phyloP scores from a whole-genome alignment of 2,888 invertebrate genomes.

The Metopia argyrocephala region DNA sequence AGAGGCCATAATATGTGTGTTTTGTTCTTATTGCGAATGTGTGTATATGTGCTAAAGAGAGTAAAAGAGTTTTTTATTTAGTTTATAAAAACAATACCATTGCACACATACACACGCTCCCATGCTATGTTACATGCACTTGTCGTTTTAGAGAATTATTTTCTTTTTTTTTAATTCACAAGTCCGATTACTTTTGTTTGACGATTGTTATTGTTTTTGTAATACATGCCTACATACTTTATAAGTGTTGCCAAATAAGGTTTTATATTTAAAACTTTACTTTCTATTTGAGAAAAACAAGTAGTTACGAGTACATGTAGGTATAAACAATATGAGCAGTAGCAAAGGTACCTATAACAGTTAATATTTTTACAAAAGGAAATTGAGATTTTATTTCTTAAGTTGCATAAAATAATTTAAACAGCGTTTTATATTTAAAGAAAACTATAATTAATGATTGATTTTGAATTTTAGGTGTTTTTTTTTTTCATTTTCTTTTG shows the following conservation, averaged over 20 bases:
- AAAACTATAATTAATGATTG: neutral
- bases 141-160: conserved; percentile 55
- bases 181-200: neutral
- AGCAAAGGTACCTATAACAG: neutral
- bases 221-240: no score
- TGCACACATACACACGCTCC: neutral
- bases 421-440: neutral
- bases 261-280: neutral
- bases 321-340: neutral
- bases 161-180: conserved; percentile 8
- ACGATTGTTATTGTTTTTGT: neutral
- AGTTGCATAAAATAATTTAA: neutral
- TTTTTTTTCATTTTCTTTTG: conserved; percentile 6
- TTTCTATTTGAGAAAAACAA: conserved; percentile 1
- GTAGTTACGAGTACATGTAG: neutral
- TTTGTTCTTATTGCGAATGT: neutral
- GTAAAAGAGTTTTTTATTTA: no score
- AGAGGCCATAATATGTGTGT: no score
- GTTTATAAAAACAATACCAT: conserved; percentile 1
- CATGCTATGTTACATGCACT: conserved; percentile 34
- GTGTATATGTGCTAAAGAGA: neutral
- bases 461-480: neutral
- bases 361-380: neutral
- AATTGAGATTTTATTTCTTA: neutral
- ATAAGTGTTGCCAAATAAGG: conserved; percentile 47